Conservation (phyloP, 2,113 vertebrate genomes). For the Epinephelus moara region DNA sequence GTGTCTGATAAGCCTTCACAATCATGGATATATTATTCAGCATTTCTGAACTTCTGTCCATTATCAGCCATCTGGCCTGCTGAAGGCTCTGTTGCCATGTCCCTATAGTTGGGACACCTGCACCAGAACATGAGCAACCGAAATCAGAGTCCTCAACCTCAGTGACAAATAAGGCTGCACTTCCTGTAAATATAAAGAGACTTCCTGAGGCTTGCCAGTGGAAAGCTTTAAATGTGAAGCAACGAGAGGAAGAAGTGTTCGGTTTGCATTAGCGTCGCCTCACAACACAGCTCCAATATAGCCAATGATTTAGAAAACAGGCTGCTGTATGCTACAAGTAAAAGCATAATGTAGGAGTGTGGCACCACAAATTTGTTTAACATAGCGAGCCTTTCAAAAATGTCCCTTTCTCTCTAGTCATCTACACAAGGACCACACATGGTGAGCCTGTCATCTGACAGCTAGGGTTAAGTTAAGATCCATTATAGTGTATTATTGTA, state of each 20-base stretch:
- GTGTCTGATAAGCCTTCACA: not conserved
- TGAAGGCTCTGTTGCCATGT: not conserved
- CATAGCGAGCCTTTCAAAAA: not conserved
- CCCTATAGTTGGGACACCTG: not conserved
- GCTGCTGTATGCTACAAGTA: slow-evolving; percentile 2
- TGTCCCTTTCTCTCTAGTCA: not conserved
- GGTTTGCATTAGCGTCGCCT: not conserved
- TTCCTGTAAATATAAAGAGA: not conserved
- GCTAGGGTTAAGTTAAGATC: no score
- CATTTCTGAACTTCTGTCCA: slow-evolving; percentile 4
- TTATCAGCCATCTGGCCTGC: slow-evolving; percentile 1
- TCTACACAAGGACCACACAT: not conserved
- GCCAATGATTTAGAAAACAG: not conserved
- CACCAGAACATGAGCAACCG: not conserved
- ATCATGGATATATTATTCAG: not conserved
- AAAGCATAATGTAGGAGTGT: not conserved
- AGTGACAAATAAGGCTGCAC: not conserved
- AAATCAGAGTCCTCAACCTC: not conserved
- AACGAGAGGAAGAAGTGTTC: slow-evolving; percentile 10
- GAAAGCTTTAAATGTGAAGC: slow-evolving; percentile 18
- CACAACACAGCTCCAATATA: not conserved
- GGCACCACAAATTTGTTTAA: not conserved
- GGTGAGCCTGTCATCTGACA: not conserved
- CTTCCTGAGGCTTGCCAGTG: not conserved
- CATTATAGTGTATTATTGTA: no score